phyloP scores from a whole-genome alignment of 35 echinoderm and acorn worm genomes.

The Strongylocentrotus purpuratus region DNA sequence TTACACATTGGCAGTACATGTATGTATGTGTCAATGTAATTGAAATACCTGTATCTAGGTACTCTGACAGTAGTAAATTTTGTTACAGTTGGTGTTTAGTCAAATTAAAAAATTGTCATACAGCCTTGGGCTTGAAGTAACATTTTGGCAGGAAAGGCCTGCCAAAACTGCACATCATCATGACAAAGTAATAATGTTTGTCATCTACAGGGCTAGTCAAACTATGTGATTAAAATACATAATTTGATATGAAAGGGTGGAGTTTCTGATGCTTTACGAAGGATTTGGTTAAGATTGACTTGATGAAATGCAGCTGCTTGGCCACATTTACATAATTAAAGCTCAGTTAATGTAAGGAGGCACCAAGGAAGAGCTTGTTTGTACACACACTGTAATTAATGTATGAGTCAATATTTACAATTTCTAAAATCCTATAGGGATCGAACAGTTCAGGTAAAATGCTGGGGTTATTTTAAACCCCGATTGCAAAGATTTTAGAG shows the following conservation, averaged over 20 bases:
- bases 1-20: too few species aligned
- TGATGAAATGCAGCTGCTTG: neutral
- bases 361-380: too few species aligned
- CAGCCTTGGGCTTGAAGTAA: neutral
- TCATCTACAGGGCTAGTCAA: neutral
- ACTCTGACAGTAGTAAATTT: neutral
- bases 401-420: too few species aligned
- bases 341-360: neutral
- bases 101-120: neutral
- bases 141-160: neutral
- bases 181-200: neutral
- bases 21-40: too few species aligned
- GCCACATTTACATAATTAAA: neutral
- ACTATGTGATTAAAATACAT: neutral
- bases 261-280: neutral
- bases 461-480: too few species aligned
- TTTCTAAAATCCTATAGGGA: too few species aligned
- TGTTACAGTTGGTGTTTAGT: neutral
- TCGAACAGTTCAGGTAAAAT: too few species aligned
- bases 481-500: too few species aligned
- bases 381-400: too few species aligned
- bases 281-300: neutral
- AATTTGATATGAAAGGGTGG: neutral
- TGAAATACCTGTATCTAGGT: neutral
- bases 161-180: neutral